These are phyloP conservation scores for Oasisia sp. DNA, from an alignment of 2,888 invertebrate species.

Conservation along the genomic window DNA sequence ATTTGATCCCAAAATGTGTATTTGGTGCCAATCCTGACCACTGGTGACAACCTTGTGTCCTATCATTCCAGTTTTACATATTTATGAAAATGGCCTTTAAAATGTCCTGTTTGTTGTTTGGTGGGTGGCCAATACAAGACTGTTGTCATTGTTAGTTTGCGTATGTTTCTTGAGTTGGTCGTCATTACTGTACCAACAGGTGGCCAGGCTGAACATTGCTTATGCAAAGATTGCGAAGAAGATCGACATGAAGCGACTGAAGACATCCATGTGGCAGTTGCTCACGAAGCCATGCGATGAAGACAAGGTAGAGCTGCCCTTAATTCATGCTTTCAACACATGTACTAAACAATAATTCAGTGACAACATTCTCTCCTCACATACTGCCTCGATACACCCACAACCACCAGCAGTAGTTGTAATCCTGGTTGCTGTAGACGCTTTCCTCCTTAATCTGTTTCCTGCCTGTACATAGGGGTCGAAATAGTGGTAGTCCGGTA, in stretches of 20 bases:
- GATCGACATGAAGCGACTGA: slow-evolving; percentile 86
- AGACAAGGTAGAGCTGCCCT: slow-evolving; percentile 27
- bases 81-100: no score
- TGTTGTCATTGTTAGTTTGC: not conserved
- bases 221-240: slow-evolving; percentile 87
- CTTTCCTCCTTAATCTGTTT: not conserved
- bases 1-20: no score
- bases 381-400: not conserved
- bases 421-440: not conserved
- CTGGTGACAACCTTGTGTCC: no score
- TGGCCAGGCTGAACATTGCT: slow-evolving; percentile 78
- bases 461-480: not conserved
- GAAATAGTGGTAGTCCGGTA: no score
- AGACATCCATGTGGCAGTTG: slow-evolving; percentile 78
- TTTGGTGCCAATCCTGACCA: no score
- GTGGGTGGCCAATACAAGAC: not conserved
- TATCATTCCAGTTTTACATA: no score
- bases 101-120: not conserved
- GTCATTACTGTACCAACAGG: slow-evolving; percentile 65
- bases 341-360: not conserved
- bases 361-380: not conserved
- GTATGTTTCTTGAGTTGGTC: not conserved
- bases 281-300: slow-evolving; percentile 62
- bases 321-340: not conserved
- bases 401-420: not conserved